A percentile compares a stretch with the other conserved stretches of the same genome.
phyloP scores from a whole-genome alignment of 2,113 vertebrate species.

The Saccopteryx leptura region DNA sequence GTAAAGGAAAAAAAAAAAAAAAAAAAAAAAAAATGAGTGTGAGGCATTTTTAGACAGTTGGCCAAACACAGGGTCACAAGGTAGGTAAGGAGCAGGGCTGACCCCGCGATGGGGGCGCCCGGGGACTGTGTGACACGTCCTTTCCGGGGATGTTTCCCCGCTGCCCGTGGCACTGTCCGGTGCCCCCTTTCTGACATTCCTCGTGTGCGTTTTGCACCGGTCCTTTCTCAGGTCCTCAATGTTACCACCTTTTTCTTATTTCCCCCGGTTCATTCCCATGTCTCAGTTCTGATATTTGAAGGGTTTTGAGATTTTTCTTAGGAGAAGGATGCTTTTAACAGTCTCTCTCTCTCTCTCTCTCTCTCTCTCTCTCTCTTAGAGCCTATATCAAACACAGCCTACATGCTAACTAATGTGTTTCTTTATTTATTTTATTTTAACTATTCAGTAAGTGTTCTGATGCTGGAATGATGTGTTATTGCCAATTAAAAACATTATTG shows the following conservation, averaged over 20 bases:
- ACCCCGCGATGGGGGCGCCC: not conserved
- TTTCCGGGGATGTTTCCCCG: not conserved
- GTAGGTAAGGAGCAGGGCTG: not conserved
- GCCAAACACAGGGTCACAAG: not conserved
- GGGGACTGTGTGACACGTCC: not conserved
- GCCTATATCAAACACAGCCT: not conserved
- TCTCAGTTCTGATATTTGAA: slow-evolving; percentile 42
- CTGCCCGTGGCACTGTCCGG: not conserved
- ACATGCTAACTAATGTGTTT: slow-evolving; percentile 38
- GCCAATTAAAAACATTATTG: slow-evolving; percentile 34
- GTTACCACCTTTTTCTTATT: not conserved
- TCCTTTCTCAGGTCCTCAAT: slow-evolving; percentile 12
- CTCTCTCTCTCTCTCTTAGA: slow-evolving; percentile 26
- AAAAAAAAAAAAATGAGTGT: not conserved
- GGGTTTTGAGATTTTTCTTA: not conserved
- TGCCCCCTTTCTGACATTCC: not conserved
- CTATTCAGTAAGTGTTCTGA: slow-evolving; percentile 37
- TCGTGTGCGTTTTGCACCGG: not conserved
- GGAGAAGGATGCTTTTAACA: not conserved
- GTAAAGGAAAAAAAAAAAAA: too few species aligned
- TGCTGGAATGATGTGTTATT: not conserved
- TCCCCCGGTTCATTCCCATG: not conserved
- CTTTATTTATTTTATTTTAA: not conserved
- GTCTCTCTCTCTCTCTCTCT: not conserved
- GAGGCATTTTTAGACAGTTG: not conserved